Conservation (phyloP, 1,140 invertebrate species). For the Drosophila neocordata region DNA sequence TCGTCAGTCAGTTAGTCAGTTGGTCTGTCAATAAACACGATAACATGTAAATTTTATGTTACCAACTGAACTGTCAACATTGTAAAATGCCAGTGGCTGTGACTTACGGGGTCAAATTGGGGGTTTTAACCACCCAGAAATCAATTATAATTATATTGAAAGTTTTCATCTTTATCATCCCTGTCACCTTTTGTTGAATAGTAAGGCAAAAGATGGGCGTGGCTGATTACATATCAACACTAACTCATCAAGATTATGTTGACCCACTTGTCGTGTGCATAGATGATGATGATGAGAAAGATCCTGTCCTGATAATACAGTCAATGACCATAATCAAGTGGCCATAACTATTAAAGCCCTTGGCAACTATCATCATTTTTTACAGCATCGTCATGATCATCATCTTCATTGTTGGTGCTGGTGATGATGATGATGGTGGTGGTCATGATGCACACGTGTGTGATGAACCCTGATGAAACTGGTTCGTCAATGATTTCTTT, state of each 20-base stretch:
- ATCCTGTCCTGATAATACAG: slow-evolving; percentile 39
- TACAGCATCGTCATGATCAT: slow-evolving; percentile 16
- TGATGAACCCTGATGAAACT: slow-evolving; percentile 41
- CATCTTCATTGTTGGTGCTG: slow-evolving; percentile 39
- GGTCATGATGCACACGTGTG: slow-evolving; percentile 44
- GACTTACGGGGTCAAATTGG: slow-evolving; percentile 13
- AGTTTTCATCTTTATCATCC: too few species aligned
- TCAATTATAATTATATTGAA: too few species aligned
- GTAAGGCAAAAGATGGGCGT: slow-evolving; percentile 32
- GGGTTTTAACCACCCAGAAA: too few species aligned
- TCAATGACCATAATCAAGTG: slow-evolving; percentile 43
- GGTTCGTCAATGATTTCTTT: slow-evolving; percentile 43
- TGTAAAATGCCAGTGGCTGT: slow-evolving; percentile 4
- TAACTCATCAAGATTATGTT: slow-evolving; percentile 19
- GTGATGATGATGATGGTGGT: neutral
- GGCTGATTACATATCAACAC: slow-evolving; percentile 40
- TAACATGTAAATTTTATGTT: slow-evolving; percentile 77
- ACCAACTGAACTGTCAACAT: slow-evolving; percentile 56
- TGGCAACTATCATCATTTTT: slow-evolving; percentile 39
- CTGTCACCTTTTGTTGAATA: too few species aligned
- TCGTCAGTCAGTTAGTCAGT: slow-evolving; percentile 37
- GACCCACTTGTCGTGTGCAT: slow-evolving; percentile 50
- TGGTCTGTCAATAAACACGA: slow-evolving; percentile 65
- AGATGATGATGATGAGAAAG: slow-evolving; percentile 33
- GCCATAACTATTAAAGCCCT: slow-evolving; percentile 47